Conservation (phyloP, 1,140 invertebrate species). For the Brachionus paranguensis region DNA sequence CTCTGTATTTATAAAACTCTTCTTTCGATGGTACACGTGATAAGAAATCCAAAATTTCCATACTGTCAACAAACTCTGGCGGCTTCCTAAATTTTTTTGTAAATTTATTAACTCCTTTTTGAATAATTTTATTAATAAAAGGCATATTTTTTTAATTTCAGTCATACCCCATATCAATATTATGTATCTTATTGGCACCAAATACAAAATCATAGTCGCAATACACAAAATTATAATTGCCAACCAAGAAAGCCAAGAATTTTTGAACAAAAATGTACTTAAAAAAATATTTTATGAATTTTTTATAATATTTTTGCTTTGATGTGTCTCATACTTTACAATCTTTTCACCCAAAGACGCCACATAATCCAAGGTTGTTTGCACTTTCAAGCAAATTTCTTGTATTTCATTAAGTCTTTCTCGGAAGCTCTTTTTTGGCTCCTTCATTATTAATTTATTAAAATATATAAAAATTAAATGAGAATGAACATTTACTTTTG, state of each 20-base stretch:
- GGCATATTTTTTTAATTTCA: background rate
- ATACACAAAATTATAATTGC: constrained; percentile 70
- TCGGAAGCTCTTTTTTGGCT: constrained; percentile 86
- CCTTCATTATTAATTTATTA: background rate
- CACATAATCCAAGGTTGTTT: constrained; percentile 76
- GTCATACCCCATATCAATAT: constrained; percentile 78
- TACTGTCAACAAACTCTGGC: constrained; percentile 82
- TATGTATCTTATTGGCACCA: constrained; percentile 80
- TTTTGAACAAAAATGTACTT: constrained; percentile 91
- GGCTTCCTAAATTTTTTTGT: constrained; percentile 83
- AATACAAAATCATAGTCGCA: constrained; percentile 74
- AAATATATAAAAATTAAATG: background rate
- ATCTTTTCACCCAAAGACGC: constrained; percentile 83
- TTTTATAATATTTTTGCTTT: background rate
- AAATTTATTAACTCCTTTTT: constrained; percentile 78
- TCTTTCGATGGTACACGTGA: constrained; percentile 91
- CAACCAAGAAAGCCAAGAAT: constrained; percentile 88
- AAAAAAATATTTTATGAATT: constrained; percentile 16
- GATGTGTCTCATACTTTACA: constrained; percentile 68
- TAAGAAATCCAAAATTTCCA: constrained; percentile 89
- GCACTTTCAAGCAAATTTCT: constrained; percentile 84
- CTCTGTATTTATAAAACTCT: constrained; percentile 60
- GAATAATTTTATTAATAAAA: background rate
- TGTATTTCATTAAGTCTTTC: constrained; percentile 87
- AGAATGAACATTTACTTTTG: constrained; percentile 21